Evolutionary conservation across 53 echinoderm and acorn worm genomes (phyloP).

Genomic region (Apostichopus leukothele): DNA sequence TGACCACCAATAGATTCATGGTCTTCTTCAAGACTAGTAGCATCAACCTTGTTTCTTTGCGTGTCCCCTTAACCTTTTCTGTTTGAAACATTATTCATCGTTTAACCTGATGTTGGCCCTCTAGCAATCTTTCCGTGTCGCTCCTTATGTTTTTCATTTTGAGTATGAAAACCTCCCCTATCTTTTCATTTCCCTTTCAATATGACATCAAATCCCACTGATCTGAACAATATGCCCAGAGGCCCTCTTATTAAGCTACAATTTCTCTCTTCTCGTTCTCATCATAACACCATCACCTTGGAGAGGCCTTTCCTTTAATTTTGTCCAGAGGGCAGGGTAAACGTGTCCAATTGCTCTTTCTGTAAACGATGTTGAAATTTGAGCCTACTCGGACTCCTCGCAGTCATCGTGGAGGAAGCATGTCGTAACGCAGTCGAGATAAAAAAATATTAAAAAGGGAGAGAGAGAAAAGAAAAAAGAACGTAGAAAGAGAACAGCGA

Average conservation of each 20-base stretch:
- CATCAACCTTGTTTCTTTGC: slow-evolving; percentile 15
- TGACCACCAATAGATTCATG: neutral
- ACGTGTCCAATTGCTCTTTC: slow-evolving; percentile 43
- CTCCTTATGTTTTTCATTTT: slow-evolving; percentile 20
- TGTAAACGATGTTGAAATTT: slow-evolving; percentile 43
- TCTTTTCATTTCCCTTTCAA: slow-evolving; percentile 43
- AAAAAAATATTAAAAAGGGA: neutral
- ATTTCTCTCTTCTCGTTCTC: slow-evolving; percentile 36
- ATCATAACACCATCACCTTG: slow-evolving; percentile 44
- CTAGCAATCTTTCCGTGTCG: neutral
- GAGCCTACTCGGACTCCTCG: neutral
- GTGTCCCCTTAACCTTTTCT: slow-evolving; percentile 6
- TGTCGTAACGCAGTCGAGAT: no score
- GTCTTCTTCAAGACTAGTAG: neutral
- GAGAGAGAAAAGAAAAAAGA: neutral
- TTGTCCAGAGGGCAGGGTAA: slow-evolving; percentile 39
- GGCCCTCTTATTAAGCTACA: slow-evolving; percentile 45
- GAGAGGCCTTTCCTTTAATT: slow-evolving; percentile 46
- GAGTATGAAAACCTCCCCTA: slow-evolving; percentile 3
- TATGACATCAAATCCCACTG: slow-evolving; percentile 40
- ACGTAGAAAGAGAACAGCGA: neutral
- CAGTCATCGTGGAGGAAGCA: neutral
- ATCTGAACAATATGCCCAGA: slow-evolving; percentile 20
- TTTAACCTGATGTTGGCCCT: slow-evolving; percentile 41
- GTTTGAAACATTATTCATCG: slow-evolving; percentile 19